phyloP scores from a whole-genome alignment of 2,113 vertebrate genomes.

The Catharus bicknelli region DNA sequence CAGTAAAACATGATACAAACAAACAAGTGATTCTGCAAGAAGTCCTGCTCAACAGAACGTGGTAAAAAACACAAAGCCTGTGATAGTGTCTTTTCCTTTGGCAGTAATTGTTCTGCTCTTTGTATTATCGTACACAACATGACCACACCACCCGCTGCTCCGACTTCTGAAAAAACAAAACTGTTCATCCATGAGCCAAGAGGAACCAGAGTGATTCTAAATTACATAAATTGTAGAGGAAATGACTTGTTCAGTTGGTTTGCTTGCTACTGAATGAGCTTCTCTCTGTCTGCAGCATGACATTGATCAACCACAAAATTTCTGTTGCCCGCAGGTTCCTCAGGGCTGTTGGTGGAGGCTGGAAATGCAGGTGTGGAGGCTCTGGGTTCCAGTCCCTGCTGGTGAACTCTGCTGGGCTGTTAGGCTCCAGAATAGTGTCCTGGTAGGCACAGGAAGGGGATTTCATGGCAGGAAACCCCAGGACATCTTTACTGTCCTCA shows the following conservation, averaged over 20 bases:
- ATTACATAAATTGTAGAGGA: neutral
- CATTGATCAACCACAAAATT: neutral
- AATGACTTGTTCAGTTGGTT: neutral
- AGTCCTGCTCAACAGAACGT: neutral
- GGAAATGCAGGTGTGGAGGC: neutral
- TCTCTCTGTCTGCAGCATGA: fast-evolving
- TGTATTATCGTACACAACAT: conserved; percentile 51
- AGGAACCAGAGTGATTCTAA: conserved; percentile 13
- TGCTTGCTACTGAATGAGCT: neutral
- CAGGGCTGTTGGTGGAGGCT: neutral
- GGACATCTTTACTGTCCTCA: neutral
- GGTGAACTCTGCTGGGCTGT: neutral
- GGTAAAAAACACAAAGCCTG: neutral
- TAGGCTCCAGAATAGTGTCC: neutral
- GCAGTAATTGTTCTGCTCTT: conserved; percentile 46
- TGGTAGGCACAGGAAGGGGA: neutral
- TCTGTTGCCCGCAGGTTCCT: neutral
- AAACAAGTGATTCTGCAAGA: conserved; percentile 27
- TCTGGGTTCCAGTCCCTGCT: neutral
- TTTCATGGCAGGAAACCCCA: neutral
- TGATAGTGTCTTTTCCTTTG: conserved; percentile 9
- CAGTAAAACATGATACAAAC: conserved; percentile 26
- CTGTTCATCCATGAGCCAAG: conserved; percentile 22
- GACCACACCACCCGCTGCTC: conserved; percentile 46
- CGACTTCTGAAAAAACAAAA: conserved; percentile 21